A percentile compares a stretch with the other conserved stretches of the same genome.
Conservation (phyloP, 1,140 invertebrate species). For the Eulimnadia texana region DNA sequence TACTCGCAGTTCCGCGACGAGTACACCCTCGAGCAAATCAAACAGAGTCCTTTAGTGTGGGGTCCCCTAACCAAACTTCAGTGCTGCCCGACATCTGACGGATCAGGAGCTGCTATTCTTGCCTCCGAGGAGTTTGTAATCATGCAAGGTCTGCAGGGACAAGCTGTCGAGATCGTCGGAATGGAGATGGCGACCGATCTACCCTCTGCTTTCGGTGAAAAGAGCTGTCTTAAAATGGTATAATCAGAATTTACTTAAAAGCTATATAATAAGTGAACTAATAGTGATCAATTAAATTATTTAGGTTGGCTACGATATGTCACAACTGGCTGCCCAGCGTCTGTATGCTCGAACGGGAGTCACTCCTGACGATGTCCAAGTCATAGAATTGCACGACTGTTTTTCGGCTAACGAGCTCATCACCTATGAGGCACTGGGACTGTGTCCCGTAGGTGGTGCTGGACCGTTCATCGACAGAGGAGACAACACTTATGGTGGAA, state of each 20-base stretch:
- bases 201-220: conserved; percentile 64
- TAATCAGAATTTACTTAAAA: neutral
- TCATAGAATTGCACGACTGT: conserved; percentile 98
- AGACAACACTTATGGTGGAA: conserved; percentile 95
- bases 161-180: conserved; percentile 85
- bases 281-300: conserved; percentile 10
- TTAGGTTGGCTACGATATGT: conserved; percentile 91
- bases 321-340: conserved; percentile 60
- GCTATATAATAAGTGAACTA: neutral
- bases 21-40: conserved; percentile 76
- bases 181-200: conserved; percentile 94
- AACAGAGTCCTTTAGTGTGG: conserved; percentile 67
- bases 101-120: conserved; percentile 77
- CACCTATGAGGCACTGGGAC: conserved; percentile 90
- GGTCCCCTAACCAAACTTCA: conserved; percentile 87
- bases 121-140: conserved; percentile 82
- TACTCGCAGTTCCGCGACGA: conserved; percentile 84
- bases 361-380: conserved; percentile 68
- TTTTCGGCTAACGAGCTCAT: conserved; percentile 96
- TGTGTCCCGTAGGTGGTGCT: conserved; percentile 80
- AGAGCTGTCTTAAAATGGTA: conserved; percentile 75
- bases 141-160: conserved; percentile 57
- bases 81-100: conserved; percentile 95
- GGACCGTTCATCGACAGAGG: conserved; percentile 83
- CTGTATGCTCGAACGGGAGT: conserved; percentile 64